Base-by-base conservation (phyloP, 2,888 invertebrate species). In the Aphidius colemani region DNA sequence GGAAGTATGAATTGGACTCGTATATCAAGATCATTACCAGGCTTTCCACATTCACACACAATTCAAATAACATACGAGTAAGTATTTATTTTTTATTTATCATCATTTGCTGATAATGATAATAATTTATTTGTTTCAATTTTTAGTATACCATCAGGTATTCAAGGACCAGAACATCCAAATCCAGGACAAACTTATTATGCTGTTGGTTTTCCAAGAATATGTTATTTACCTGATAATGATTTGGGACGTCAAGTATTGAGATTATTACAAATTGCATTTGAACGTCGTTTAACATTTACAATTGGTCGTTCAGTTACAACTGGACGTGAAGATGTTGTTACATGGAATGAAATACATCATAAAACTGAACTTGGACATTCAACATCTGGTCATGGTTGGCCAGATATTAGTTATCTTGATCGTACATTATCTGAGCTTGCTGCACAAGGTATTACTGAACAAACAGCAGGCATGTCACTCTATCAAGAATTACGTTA, bases 281-380 rank as follows among this genome's bases (percentile, higher is more conserved):
- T 96, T 87, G 91, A 93, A 77, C 86, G 93, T 11, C 88, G 93
- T 66, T 82, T 91, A 70, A 88, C 94, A 72, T 97, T 97, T 84
- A 91, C 93, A 0, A 90, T 97, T 70, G 90, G 93, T 62, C 88
- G 92, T 53, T 96, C 95, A 1, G 89, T 90, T 65, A 97, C 96
- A 0, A 96, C 96, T 0, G 96, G 96, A 0, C 89, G 92, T 72
- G 91, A 93, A 78, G 93, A 96, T 84, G 94, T 95, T 66, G 93
- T 96, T 62, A 90, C 94, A 53, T 97, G 97, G 97, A 93, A 93
- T 78, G 90, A 89, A 76, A 91, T 94, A 67, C 94, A 94, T 75
- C 94, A 94, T 80, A 94, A 94, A 83, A 94, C 94, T 65, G 89
- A 91, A 81, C 84, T 88, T 40, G 89, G 88, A 62, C 85, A 85